Conservation (phyloP, 2,113 vertebrate genomes). For the Trematomus loennbergii region DNA sequence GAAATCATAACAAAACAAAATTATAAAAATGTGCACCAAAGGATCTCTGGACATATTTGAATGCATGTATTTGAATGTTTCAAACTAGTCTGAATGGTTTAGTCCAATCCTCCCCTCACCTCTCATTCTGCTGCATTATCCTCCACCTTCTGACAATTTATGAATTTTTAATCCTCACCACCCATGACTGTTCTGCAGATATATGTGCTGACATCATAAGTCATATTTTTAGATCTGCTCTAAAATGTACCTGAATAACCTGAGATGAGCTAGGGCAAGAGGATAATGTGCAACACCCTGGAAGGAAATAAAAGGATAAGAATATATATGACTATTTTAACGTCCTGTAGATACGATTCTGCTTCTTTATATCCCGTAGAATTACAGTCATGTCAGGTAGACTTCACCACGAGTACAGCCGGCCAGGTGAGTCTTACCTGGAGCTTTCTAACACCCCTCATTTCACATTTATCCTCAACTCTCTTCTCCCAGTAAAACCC, state of each 20-base stretch:
- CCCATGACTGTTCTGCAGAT: slow-evolving; percentile 34
- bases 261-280: not conserved
- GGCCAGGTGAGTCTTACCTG: slow-evolving; percentile 1
- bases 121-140: slow-evolving; percentile 52
- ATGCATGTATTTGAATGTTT: not conserved
- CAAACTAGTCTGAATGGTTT: not conserved
- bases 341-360: not conserved
- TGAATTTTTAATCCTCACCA: slow-evolving; percentile 62
- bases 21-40: not conserved
- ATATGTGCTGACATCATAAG: slow-evolving; percentile 40
- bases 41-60: not conserved
- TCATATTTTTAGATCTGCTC: slow-evolving; percentile 57
- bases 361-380: not conserved
- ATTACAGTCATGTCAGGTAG: not conserved
- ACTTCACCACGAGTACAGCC: not conserved
- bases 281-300: not conserved
- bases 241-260: slow-evolving; percentile 35
- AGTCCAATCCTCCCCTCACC: not conserved
- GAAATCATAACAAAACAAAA: not conserved
- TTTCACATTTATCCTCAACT: slow-evolving; percentile 15
- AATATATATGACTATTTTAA: not conserved
- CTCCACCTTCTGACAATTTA: slow-evolving; percentile 47
- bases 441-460: not conserved
- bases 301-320: not conserved
- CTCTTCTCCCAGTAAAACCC: slow-evolving; percentile 29